phyloP scores from a whole-genome alignment of 2,888 invertebrate species.

The Congeria kusceri region DNA sequence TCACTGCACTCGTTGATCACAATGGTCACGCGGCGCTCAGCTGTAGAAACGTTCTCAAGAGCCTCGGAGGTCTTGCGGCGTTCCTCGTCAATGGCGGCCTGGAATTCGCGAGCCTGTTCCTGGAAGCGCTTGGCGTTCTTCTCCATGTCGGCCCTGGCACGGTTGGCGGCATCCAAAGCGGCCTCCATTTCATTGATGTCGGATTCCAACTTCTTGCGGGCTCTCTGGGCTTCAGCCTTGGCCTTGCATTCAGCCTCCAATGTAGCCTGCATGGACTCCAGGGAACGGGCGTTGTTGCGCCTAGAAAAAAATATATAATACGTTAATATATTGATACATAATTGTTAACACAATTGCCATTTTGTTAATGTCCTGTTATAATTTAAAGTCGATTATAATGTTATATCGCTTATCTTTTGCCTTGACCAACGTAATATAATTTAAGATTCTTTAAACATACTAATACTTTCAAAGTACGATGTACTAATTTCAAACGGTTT shows the following conservation, averaged over 20 bases:
- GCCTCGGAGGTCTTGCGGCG: constrained; percentile 99
- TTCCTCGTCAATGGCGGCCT: constrained; percentile 98
- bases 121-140: constrained; percentile 99
- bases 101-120: constrained; percentile 97
- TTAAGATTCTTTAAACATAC: too few relatives aligned
- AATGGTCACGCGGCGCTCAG: constrained; percentile 98
- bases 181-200: constrained; percentile 99
- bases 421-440: too few relatives aligned
- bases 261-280: constrained; percentile 99
- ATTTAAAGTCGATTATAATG: background rate
- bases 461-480: too few relatives aligned
- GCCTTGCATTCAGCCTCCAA: constrained; percentile 99
- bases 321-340: background rate
- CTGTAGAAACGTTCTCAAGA: constrained; percentile 98
- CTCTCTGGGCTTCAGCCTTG: constrained; percentile 99
- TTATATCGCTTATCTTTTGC: too few relatives aligned
- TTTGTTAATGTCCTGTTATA: too few relatives aligned
- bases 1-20: constrained; percentile 99
- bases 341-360: too few relatives aligned
- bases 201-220: constrained; percentile 99
- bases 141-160: constrained; percentile 98
- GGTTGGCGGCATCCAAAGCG: constrained; percentile 99
- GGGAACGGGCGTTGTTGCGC: constrained; percentile 99
- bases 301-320: constrained; percentile 86
- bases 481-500: too few relatives aligned